Percentiles rank a stretch among this genome's conserved stretches.
phyloP scores from a whole-genome alignment of 2,888 invertebrate species.

The Cryptus armator region DNA sequence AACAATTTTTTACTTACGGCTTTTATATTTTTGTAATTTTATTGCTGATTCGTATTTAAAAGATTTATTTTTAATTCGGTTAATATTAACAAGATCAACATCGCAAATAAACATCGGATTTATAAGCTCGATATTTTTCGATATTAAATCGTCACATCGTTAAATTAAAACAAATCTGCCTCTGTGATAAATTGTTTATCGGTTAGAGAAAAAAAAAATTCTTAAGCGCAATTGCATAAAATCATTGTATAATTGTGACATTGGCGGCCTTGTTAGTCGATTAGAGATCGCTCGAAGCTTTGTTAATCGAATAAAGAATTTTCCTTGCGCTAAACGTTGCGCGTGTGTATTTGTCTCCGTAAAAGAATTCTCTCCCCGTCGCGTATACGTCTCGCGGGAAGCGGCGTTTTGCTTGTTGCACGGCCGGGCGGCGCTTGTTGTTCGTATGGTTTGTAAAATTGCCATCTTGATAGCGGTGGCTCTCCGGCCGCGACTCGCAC shows the following conservation, averaged over 20 bases:
- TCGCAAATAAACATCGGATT: background rate
- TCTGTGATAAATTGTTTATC: background rate
- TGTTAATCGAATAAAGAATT: slow-evolving; percentile 56
- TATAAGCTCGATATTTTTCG: background rate
- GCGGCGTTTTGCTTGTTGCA: slow-evolving; percentile 12
- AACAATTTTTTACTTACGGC: background rate
- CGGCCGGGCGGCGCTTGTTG: slow-evolving; percentile 12
- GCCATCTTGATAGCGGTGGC: slow-evolving; percentile 76
- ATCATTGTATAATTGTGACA: background rate
- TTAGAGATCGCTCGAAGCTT: slow-evolving; percentile 35
- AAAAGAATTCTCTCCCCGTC: too few relatives aligned
- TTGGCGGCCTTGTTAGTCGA: background rate
- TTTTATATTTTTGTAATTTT: background rate
- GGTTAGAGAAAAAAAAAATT: background rate
- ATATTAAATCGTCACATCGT: background rate
- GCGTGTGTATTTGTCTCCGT: too few relatives aligned
- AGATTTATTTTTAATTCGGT: background rate
- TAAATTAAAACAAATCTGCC: background rate
- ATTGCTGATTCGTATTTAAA: background rate
- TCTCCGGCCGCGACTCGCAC: slow-evolving; percentile 76
- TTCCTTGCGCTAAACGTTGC: background rate
- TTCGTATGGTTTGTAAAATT: slow-evolving; percentile 69
- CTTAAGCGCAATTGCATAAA: background rate
- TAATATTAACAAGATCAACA: background rate
- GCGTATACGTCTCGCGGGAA: background rate